Percentiles rank a stretch among this genome's conserved stretches.
These are phyloP conservation scores for Luperina nickerlii DNA, from an alignment of 2,888 invertebrate genomes.

Conservation along the genomic window DNA sequence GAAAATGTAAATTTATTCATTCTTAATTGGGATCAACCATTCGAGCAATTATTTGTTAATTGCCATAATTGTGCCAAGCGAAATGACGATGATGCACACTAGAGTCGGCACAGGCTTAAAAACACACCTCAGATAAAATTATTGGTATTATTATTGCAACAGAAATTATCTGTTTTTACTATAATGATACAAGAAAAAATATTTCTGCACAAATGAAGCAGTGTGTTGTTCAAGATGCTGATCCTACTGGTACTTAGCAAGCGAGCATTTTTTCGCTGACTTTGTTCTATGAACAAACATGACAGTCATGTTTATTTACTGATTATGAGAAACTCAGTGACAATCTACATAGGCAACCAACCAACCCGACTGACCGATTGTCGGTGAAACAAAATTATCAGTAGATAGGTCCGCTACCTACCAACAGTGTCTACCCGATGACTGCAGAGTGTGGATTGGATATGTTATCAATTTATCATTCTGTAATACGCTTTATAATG, in stretches of 20 bases:
- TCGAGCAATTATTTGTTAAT: background rate
- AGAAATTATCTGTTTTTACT: too few relatives aligned
- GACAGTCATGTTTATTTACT: too few relatives aligned
- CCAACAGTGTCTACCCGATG: background rate
- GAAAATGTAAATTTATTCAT: background rate
- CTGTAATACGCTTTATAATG: background rate
- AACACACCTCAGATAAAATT: background rate
- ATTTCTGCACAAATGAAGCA: background rate
- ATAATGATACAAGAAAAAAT: background rate
- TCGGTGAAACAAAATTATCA: background rate
- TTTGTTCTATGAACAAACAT: background rate
- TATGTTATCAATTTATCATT: background rate
- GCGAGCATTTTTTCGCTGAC: background rate
- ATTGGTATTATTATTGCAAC: too few relatives aligned
- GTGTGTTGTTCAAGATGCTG: background rate
- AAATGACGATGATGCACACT: background rate
- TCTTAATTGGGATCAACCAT: background rate
- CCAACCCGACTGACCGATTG: background rate
- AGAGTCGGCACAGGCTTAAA: background rate
- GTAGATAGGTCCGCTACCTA: too few relatives aligned
- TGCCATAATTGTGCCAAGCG: background rate
- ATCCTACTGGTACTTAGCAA: background rate
- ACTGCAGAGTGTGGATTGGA: background rate
- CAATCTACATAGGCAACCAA: background rate
- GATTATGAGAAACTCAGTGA: background rate